Base-by-base conservation (phyloP, 2,797 vertebrate species). In the Phyllotis vaccarum region DNA sequence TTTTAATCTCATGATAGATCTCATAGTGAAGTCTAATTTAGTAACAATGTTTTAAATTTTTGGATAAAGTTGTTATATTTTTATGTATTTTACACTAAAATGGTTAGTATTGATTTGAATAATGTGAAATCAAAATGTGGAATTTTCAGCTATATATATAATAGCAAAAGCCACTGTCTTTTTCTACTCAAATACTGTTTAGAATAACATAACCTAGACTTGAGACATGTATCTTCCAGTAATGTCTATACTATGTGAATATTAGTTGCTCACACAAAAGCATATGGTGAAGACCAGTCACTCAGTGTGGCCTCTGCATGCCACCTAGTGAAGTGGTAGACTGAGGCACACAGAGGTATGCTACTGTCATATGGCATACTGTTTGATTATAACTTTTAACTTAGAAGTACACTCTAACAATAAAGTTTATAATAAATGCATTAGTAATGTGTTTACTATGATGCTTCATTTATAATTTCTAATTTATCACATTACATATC, bases 1-100 rank as follows among this genome's bases (percentile, higher is more conserved):
- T 90, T 97, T 96, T 86, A 86, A 74, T 66, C 16, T 76, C 3
- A 66, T 64, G 66, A 66, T 49, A n/a, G 5, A n/a, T 24, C 19
- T 13, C n/a, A 54, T 56, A 0, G 29, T n/a, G 54, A 95, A 60
- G 1, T 43, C 87, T 46, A 37, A 27, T 76, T 40, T 13, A 89
- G 70, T 79, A 85, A 60, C 6, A 89, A 6, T 78, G 62, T 52
- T 89, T 85, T 85, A 87, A 88, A 40, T 95, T 95, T 95, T 93
- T 64, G 86, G 60, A 74, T 43, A 6, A 87, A 88, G 72, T 66
- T 54, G 14, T 89, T 95, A 31, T 13, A 49, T 78, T 79, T 85
- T 31, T 58, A 34, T 72, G 56, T 90, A 43, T 74, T 68, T 91
- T 91, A 90, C 27, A 75, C 34, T 56, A 52, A 89, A 60, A 83